A percentile compares a stretch with the other conserved stretches of the same genome.
Conservation (phyloP, 2,113 vertebrate genomes). For the Apistogramma diplotaenia region DNA sequence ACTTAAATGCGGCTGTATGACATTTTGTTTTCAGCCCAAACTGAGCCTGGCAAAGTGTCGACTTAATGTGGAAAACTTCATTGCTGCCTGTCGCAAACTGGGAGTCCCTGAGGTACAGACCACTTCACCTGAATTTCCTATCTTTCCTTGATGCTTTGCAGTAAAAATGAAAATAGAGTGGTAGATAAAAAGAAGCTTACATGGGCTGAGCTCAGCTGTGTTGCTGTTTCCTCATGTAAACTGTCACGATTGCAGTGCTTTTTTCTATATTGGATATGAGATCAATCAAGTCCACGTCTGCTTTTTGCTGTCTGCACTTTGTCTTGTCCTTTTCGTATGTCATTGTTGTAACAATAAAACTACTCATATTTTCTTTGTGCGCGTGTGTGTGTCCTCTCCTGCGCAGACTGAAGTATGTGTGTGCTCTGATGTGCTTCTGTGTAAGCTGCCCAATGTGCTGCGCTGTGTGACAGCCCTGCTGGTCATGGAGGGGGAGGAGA, state of each 20-base stretch:
- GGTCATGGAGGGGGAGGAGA: slow-evolving; percentile 49
- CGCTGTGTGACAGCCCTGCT: slow-evolving; percentile 78
- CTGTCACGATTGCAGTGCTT: not conserved
- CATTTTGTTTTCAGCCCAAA: slow-evolving; percentile 78
- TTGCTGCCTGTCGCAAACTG: slow-evolving; percentile 85
- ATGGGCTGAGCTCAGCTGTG: slow-evolving; percentile 13
- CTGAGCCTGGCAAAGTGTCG: slow-evolving; percentile 84
- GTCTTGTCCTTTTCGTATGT: not conserved
- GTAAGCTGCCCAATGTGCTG: slow-evolving; percentile 78
- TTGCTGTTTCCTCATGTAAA: not conserved
- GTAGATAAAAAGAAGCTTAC: not conserved
- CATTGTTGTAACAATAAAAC: not conserved
- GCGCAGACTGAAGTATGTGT: slow-evolving; percentile 82
- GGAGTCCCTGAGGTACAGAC: slow-evolving; percentile 85
- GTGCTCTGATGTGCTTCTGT: slow-evolving; percentile 83
- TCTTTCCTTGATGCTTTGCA: not conserved
- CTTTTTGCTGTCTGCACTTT: not conserved
- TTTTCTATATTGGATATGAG: not conserved
- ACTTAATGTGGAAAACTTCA: slow-evolving; percentile 87
- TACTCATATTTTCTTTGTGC: slow-evolving; percentile 3
- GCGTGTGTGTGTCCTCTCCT: slow-evolving; percentile 6
- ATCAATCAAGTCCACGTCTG: not conserved
- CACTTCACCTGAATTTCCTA: fast-evolving
- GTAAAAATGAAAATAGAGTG: not conserved
- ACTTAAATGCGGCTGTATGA: not conserved